A percentile compares a stretch with the other conserved stretches of the same genome.
Evolutionary conservation across 2,888 invertebrate genomes (phyloP).

Genomic region (Agriopis marginaria): DNA sequence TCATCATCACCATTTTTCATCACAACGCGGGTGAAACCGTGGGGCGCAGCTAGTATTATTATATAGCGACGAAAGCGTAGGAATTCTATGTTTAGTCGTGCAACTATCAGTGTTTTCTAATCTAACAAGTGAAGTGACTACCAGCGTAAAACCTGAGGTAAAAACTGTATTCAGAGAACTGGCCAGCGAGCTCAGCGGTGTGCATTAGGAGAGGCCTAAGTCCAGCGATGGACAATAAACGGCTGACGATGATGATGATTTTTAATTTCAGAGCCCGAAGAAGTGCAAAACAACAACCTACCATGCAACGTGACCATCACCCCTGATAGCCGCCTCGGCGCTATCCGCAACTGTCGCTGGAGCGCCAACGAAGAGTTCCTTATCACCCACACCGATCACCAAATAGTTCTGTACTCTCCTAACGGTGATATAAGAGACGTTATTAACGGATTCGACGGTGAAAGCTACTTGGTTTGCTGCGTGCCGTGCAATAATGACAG

Average conservation of each 20-base stretch:
- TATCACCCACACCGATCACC: conserved; percentile 71
- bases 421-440: conserved; percentile 61
- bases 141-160: no score
- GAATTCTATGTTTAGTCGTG: no score
- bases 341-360: conserved; percentile 75
- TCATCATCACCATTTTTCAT: no score
- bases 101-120: no score
- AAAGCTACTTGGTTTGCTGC: conserved; percentile 65
- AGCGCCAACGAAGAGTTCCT: conserved; percentile 68
- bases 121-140: no score
- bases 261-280: conserved; percentile 68
- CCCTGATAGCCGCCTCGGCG: conserved; percentile 58
- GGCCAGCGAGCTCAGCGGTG: no score
- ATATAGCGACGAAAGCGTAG: no score
- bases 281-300: conserved; percentile 67
- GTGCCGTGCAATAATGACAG: conserved; percentile 72
- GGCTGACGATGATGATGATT: not conserved
- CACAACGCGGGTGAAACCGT: no score
- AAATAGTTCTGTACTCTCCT: conserved; percentile 70
- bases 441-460: conserved; percentile 66
- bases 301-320: conserved; percentile 64
- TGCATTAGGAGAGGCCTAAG: no score
- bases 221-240: no score
- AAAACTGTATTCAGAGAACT: no score
- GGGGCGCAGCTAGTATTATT: no score